Percentiles rank a stretch among this genome's conserved stretches.
These are phyloP conservation scores for Lates japonicus DNA, from an alignment of 2,797 vertebrate genomes.

Conservation along the genomic window DNA sequence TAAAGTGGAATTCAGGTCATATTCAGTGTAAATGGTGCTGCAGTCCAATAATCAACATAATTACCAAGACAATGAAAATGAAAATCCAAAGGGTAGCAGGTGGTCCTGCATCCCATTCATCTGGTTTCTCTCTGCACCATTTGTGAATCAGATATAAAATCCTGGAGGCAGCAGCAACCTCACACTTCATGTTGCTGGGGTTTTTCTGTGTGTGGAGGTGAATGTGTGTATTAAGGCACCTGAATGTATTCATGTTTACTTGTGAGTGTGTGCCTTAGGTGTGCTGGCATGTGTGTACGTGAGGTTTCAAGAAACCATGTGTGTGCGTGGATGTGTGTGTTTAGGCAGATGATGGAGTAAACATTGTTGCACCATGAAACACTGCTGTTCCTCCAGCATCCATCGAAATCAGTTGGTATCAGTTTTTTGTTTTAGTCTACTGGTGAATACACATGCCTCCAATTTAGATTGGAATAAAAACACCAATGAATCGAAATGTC, in stretches of 20 bases:
- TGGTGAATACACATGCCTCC: too few species aligned
- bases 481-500: not conserved
- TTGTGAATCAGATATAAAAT: not conserved
- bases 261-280: not conserved
- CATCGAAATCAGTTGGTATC: not conserved
- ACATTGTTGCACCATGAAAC: not conserved
- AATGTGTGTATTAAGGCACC: not conserved
- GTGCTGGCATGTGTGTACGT: not conserved
- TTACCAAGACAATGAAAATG: not conserved
- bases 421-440: not conserved
- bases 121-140: not conserved
- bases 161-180: not conserved
- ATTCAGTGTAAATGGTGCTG: not conserved
- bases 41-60: slow-evolving; percentile 11
- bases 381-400: not conserved
- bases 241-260: slow-evolving; percentile 4
- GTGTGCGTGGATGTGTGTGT: not conserved
- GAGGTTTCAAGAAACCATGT: too few species aligned
- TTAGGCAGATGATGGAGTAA: not conserved
- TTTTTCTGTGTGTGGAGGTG: not conserved
- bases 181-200: not conserved
- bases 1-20: not conserved
- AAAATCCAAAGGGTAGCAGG: not conserved
- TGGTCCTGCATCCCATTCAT: not conserved
- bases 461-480: not conserved